phyloP scores from a whole-genome alignment of 2,888 invertebrate genomes.

The Orthonevra nobilis region DNA sequence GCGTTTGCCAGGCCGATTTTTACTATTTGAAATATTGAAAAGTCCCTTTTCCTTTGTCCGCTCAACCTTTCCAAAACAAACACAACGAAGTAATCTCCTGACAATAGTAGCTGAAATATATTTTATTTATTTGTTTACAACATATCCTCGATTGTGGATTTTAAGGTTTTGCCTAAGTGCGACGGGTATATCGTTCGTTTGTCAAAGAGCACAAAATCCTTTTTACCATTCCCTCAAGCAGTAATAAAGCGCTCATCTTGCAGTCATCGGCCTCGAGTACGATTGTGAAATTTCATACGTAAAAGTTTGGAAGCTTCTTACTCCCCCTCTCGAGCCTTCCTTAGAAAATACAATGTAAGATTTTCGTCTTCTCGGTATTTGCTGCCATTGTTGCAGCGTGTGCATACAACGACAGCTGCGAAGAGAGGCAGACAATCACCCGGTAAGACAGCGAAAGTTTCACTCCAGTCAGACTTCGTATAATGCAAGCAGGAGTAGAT shows the following conservation, averaged over 20 bases:
- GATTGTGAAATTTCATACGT: conserved; percentile 32
- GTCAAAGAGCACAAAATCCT: conserved; percentile 1
- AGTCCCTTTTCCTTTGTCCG: conserved; percentile 27
- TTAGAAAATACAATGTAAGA: conserved; percentile 18
- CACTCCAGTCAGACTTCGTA: conserved; percentile 23
- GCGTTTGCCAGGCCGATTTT: conserved; percentile 48
- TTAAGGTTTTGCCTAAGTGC: conserved; percentile 1
- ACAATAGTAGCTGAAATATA: conserved; percentile 1
- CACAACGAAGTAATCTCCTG: conserved; percentile 13
- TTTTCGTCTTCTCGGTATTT: conserved; percentile 43
- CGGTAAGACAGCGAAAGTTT: conserved; percentile 48
- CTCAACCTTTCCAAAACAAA: conserved; percentile 20
- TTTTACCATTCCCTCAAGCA: conserved; percentile 1
- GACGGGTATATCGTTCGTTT: no score
- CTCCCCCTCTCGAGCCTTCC: neutral
- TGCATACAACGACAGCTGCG: conserved; percentile 26
- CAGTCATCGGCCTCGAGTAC: conserved; percentile 37
- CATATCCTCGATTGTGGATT: conserved; percentile 27
- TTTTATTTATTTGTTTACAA: conserved; percentile 2
- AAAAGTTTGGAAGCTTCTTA: conserved; percentile 19
- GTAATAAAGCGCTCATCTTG: conserved; percentile 25
- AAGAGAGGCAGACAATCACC: conserved; percentile 19
- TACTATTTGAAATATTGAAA: conserved; percentile 52
- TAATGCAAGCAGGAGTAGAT: neutral
- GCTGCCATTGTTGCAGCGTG: conserved; percentile 44